Evolutionary conservation across 2,888 invertebrate species (phyloP), one percentile per base, ranked within the genome.

Genomic region (Conistra vaccinii): DNA sequence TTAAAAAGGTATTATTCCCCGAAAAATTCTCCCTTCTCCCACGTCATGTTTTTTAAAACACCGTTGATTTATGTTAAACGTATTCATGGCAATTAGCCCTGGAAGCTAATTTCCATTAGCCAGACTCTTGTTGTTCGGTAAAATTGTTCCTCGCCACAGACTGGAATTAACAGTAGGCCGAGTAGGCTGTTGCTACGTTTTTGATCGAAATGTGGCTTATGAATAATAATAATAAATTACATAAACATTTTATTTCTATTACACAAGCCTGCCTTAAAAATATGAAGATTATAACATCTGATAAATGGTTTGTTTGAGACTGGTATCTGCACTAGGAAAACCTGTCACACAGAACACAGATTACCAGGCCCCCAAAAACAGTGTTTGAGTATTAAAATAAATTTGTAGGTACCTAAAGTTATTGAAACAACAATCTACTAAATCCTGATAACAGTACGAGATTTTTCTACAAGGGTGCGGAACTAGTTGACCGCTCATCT

Each of bases 51-150:
- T 92, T 92, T 92, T 89, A 91, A 90, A 91, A 89, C 90, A 89
- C 80, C 84, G 86, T 87, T 90, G 90, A 92, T 92, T 92, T 92
- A 92, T 92, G 92, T 87, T 90, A 93, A 93, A 85, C 89, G 89
- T 93, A 93, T 93, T 92, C 92, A 92, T 90, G 87, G 91, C 91
- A 93, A 93, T 93, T 93, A 93, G 90, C 85, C 85, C 83, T 86
- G 88, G 88, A 88, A 88, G 90, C 92, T 92, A 92, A 93, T 93
- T 91, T 90, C 90, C 92, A 92, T 92, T 91, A 92, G 89, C 85
- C 83, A 82, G 88, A 87, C 89, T 89, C 89, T 90, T 90, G 91
- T 88, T 88, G 89, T 89, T 90, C 73, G 74, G 81, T 87, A 83
- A 89, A 90, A 89, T 89, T 87, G 85, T 87, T 86, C 82, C 74